A percentile compares a stretch with the other conserved stretches of the same genome.
These are phyloP conservation scores for Heteronetta atricapilla DNA, from an alignment of 2,113 vertebrate genomes.

Conservation along the genomic window DNA sequence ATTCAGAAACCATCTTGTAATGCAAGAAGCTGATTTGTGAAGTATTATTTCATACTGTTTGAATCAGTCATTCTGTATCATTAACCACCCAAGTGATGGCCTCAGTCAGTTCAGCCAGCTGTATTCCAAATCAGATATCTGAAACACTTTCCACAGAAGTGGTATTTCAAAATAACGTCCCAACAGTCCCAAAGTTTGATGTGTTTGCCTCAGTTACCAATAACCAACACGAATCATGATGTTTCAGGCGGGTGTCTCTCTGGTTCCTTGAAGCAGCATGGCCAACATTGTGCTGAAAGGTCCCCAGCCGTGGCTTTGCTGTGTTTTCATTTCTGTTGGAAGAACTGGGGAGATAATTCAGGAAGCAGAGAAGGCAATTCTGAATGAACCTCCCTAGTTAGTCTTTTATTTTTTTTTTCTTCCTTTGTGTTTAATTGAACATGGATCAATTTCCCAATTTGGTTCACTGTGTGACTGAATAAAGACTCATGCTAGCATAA, in stretches of 20 bases:
- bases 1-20: not conserved
- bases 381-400: not conserved
- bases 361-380: not conserved
- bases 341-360: not conserved
- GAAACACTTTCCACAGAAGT: not conserved
- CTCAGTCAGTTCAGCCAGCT: not conserved
- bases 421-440: not conserved
- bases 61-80: not conserved
- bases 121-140: not conserved
- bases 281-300: not conserved
- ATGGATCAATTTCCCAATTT: slow-evolving; percentile 38
- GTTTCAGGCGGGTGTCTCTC: not conserved
- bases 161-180: not conserved
- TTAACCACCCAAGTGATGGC: not conserved
- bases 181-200: not conserved
- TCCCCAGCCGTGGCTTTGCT: not conserved
- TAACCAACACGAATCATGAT: not conserved
- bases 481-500: not conserved
- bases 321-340: not conserved
- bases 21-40: not conserved
- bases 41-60: not conserved
- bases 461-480: not conserved
- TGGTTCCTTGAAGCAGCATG: not conserved
- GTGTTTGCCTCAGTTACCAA: not conserved
- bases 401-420: not conserved